Base-by-base conservation (phyloP, 2,888 invertebrate species). In the Hirtodrosophila duncani region DNA sequence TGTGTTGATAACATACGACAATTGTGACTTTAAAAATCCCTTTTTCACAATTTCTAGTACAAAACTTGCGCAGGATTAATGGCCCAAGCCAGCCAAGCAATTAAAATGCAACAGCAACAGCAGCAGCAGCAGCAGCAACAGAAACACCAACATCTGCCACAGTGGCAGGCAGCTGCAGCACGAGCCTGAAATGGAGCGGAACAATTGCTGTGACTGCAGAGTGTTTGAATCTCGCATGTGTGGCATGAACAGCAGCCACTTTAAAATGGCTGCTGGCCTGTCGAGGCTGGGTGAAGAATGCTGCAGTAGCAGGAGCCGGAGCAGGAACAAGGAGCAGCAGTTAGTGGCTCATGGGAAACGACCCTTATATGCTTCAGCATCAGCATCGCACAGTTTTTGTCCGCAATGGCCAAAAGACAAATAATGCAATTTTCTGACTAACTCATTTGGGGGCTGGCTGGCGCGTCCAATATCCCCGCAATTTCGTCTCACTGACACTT, bases 21-120 rank as follows among this genome's bases (percentile, higher is more conserved):
- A 61, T 77, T 77, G 75, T 67, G 75, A 79, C 80, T 80, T 77
- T 75, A 80, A 75, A 79, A 75, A 69, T 67, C 69, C 80, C 78
- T 64, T 68, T n/a, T 64, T 61, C 63, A 60, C 62, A 63, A 77
- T 77, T 75, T 75, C 59, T 59, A n/a, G 64, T 68, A 65, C 70
- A 78, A 77, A 77, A 77, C 46, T 77, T 75, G 70, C 77, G 72
- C 80, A 80, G 78, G 80, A 75, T 75, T 75, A 80, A 75, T 75
- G 78, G 78, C 39, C 74, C 60, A 58, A 75, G 77, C 64, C 67
- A 71, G 79, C 64, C 57, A 71, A 75, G 72, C 72, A 74, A 74
- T 74, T 74, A 74, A 74, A 79, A 75, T 67, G 75, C 72, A 72
- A 59, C 70, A 69, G 39, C 72, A 68, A 30, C 42, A 69, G 16